A percentile compares a stretch with the other conserved stretches of the same genome.
Evolutionary conservation across 2,113 vertebrate species (phyloP).

Genomic region (Parotia lawesii): DNA sequence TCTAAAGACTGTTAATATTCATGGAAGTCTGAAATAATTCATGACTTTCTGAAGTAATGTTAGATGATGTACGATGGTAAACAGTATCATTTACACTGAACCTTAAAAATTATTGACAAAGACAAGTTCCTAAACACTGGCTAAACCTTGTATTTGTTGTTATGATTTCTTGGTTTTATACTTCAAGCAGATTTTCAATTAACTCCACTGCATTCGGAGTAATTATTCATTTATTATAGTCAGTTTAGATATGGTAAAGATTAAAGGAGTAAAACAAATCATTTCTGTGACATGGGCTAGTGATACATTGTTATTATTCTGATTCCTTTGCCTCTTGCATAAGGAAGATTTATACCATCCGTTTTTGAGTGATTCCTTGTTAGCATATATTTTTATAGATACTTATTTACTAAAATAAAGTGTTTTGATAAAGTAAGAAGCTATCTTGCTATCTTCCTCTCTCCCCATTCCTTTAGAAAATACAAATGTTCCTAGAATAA

Average conservation of each 20-base stretch:
- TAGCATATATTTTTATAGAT: constrained; percentile 62
- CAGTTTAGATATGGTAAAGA: constrained; percentile 82
- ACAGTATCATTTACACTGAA: constrained; percentile 78
- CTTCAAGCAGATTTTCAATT: constrained; percentile 81
- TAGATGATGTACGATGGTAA: constrained; percentile 77
- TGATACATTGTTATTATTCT: constrained; percentile 78
- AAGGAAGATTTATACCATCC: constrained; percentile 75
- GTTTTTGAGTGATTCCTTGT: constrained; percentile 70
- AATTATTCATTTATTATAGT: constrained; percentile 87
- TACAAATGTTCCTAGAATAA: constrained; percentile 36
- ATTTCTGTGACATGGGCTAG: constrained; percentile 78
- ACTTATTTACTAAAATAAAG: constrained; percentile 60
- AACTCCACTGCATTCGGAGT: constrained; percentile 72
- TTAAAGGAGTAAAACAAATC: constrained; percentile 83
- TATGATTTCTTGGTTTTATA: constrained; percentile 82
- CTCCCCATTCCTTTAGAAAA: constrained; percentile 21
- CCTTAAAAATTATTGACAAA: constrained; percentile 81
- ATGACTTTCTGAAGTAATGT: constrained; percentile 72
- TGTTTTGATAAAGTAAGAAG: constrained; percentile 33
- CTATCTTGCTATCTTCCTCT: constrained; percentile 20
- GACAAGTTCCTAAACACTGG: constrained; percentile 81
- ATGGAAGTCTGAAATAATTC: constrained; percentile 77
- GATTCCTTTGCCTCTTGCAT: constrained; percentile 66
- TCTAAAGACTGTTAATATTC: constrained; percentile 77
- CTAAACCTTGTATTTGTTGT: constrained; percentile 82